Percentiles rank a stretch among this genome's conserved stretches.
Evolutionary conservation across 2,888 invertebrate genomes (phyloP).

Genomic region (Microdon myrmicae): DNA sequence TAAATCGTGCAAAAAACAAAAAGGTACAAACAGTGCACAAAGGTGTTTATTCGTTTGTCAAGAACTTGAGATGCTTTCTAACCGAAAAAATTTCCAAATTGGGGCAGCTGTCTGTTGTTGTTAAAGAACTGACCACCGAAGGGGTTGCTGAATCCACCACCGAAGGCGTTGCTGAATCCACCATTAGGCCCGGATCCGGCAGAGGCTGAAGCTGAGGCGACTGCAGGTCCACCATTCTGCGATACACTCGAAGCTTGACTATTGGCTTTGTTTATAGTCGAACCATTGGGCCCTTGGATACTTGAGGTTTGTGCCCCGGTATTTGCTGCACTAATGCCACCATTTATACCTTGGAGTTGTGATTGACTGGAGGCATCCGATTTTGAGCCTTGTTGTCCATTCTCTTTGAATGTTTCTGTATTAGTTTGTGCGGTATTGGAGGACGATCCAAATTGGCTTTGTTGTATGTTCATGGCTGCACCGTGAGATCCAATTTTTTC

Average conservation of each 20-base stretch:
- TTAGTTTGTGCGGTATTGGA: conserved; percentile 62
- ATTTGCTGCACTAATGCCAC: conserved; percentile 56
- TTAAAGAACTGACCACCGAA: conserved; percentile 30
- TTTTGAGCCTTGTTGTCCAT: conserved; percentile 54
- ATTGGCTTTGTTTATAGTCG: conserved; percentile 58
- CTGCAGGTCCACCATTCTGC: conserved; percentile 39
- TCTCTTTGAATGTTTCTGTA: conserved; percentile 55
- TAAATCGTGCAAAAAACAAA: too few species aligned
- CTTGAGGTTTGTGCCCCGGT: conserved; percentile 58
- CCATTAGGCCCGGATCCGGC: conserved; percentile 37
- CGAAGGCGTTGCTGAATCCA: conserved; percentile 29
- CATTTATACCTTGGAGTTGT: conserved; percentile 58
- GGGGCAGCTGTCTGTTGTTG: too few species aligned
- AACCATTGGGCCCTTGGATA: conserved; percentile 58
- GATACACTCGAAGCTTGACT: conserved; percentile 57
- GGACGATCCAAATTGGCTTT: conserved; percentile 58
- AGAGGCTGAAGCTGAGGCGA: conserved; percentile 33
- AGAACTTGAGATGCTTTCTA: conserved; percentile 6
- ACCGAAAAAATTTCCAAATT: conserved; percentile 26
- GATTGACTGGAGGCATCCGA: conserved; percentile 62
- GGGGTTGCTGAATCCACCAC: conserved; percentile 40
- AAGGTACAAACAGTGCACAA: conserved; percentile 17
- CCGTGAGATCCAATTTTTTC: conserved; percentile 58
- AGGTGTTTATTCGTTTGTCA: conserved; percentile 27
- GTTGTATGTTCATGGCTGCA: conserved; percentile 57